phyloP scores from a whole-genome alignment of 2,888 invertebrate genomes.

The Drosophila ezoana region DNA sequence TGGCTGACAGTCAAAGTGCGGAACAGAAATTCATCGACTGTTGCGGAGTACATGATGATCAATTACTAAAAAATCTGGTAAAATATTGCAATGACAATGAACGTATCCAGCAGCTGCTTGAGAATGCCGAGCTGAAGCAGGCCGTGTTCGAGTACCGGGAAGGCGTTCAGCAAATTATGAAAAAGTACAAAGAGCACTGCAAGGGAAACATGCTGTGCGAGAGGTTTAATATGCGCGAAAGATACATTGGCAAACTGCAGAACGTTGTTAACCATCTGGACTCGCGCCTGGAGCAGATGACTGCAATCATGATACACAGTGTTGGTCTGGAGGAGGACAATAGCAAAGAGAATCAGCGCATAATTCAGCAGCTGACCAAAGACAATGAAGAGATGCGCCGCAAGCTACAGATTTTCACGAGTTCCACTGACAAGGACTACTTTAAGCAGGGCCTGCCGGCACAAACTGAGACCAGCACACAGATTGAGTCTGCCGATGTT shows the following conservation, averaged over 20 bases:
- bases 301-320: slow-evolving; percentile 39
- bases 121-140: slow-evolving; percentile 55
- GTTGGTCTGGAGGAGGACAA: slow-evolving; percentile 34
- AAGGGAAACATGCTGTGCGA: slow-evolving; percentile 25
- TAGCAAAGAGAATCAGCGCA: slow-evolving; percentile 38
- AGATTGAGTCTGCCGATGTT: slow-evolving; percentile 22
- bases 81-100: slow-evolving; percentile 37
- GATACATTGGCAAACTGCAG: slow-evolving; percentile 36
- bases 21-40: slow-evolving; percentile 38
- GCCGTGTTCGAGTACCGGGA: slow-evolving; percentile 44
- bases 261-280: slow-evolving; percentile 38
- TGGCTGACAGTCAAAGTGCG: slow-evolving; percentile 39
- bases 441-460: slow-evolving; percentile 29
- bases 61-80: slow-evolving; percentile 53
- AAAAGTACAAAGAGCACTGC: slow-evolving; percentile 49
- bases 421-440: background rate
- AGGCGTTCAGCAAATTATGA: slow-evolving; percentile 43
- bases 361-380: slow-evolving; percentile 40
- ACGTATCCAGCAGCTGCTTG: slow-evolving; percentile 41
- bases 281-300: slow-evolving; percentile 58
- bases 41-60: slow-evolving; percentile 42
- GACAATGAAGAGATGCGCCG: slow-evolving; percentile 61
- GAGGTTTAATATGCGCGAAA: slow-evolving; percentile 31
- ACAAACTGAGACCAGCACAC: slow-evolving; percentile 44
- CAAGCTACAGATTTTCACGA: slow-evolving; percentile 52